phyloP scores from a whole-genome alignment of 2,888 invertebrate genomes.

The Drosophila fungiperda region DNA sequence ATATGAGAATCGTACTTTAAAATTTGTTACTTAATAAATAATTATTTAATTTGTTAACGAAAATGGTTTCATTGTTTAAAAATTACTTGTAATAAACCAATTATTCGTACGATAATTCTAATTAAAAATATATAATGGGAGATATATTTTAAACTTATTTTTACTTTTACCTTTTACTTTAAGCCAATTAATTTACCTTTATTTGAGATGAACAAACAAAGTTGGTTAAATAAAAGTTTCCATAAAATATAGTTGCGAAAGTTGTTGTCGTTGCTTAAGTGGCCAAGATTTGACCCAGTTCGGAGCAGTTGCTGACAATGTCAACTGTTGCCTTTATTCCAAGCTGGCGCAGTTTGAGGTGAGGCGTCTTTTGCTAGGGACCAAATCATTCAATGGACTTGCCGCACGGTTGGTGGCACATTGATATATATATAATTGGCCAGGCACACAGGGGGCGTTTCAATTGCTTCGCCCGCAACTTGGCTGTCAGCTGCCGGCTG shows the following conservation, averaged over 20 bases:
- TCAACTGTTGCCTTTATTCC: conserved; percentile 28
- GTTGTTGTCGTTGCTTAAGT: neutral
- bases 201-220: neutral
- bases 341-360: neutral
- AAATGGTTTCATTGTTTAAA: neutral
- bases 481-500: conserved; percentile 28
- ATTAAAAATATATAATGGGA: neutral
- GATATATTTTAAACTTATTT: neutral
- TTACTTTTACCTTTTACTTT: neutral
- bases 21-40: neutral
- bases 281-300: neutral
- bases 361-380: neutral
- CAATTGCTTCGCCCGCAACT: conserved; percentile 9
- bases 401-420: conserved; percentile 46
- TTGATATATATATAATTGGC: conserved; percentile 59
- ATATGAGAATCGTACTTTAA: neutral
- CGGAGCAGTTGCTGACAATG: conserved; percentile 10
- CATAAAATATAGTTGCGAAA: conserved; percentile 7
- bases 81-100: neutral
- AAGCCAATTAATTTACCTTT: neutral
- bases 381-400: conserved; percentile 27
- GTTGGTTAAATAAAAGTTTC: neutral
- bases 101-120: neutral
- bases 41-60: neutral
- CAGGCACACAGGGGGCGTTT: conserved; percentile 28